These are phyloP conservation scores for Orchestia grillus DNA, from an alignment of 1,140 invertebrate genomes.

Conservation along the genomic window DNA sequence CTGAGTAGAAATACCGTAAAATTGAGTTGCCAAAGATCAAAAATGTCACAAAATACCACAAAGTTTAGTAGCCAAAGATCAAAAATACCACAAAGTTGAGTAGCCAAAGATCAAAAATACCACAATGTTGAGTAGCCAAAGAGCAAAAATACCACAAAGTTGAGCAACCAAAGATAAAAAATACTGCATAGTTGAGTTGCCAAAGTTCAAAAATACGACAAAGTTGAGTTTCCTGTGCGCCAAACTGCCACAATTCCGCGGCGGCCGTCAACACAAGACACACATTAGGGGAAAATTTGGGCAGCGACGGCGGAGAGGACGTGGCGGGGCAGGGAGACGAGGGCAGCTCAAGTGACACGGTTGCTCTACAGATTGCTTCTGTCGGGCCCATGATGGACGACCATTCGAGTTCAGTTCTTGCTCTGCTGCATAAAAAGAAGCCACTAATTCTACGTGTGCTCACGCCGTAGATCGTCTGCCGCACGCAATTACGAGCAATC, in stretches of 20 bases:
- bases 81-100: not conserved
- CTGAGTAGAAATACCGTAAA: not conserved
- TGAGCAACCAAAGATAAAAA: not conserved
- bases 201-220: not conserved
- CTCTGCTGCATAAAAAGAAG: slow-evolving; percentile 7
- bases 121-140: no score
- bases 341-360: not conserved
- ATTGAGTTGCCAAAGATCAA: not conserved
- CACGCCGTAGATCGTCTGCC: not conserved
- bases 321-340: not conserved
- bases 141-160: not conserved
- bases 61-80: not conserved
- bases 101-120: not conserved
- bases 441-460: not conserved
- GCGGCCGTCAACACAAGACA: not conserved
- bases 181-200: not conserved
- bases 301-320: not conserved
- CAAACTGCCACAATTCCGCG: not conserved
- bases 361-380: slow-evolving; percentile 43
- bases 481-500: not conserved
- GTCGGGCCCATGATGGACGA: slow-evolving; percentile 26
- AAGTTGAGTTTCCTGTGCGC: no score
- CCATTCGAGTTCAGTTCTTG: slow-evolving; percentile 8
- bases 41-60: not conserved
- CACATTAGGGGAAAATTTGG: not conserved